Evolutionary conservation across 2,797 vertebrate genomes (phyloP), one percentile per base, ranked within the genome.

Genomic region (Florisuga fusca): DNA sequence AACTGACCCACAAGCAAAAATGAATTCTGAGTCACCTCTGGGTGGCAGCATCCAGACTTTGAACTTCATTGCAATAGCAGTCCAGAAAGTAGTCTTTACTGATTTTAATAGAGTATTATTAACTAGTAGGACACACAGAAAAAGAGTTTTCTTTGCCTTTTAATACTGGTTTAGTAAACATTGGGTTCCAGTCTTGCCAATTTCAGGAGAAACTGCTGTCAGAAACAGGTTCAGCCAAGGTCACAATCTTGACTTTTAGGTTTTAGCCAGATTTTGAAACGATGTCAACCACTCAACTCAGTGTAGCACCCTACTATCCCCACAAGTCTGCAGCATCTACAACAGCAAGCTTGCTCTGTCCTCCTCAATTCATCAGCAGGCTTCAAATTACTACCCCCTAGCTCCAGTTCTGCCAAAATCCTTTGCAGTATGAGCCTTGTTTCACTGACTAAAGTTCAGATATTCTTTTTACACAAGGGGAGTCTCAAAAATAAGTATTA

Each of bases 11-110:
- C 26, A 17, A 38, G 51, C 26, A 38, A 10, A 22, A 43, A 10
- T 29, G 57, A 4, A 33, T 41, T 13, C 29, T 33, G 64, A 93
- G 36, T 54, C 9, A 50, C 86, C 91, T 83, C 46, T 33, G 76
- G 94, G 76, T 86, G 91, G 92, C 94, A 93, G 89, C 92, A 94
- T 69, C 17, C 58, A 7, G 43, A 22, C 41, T 73, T 8, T 4
- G 17, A 79, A 18, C 13, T 45, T 27, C 23, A 19, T 3, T 27
- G 26, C 23, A 10, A 1, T 2, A 1, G 1, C 4, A 17, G 43
- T 34, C 20, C 59, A 16, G 31, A 57, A 33, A 13, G 31, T 9
- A 12, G 18, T 11, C 18, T 53, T 53, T 12, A 6, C 25, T 20
- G 21, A 6, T 72, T 38, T 55, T 74, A 41, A 7, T 15, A 15